A percentile compares a stretch with the other conserved stretches of the same genome.
phyloP scores from a whole-genome alignment of 2,113 vertebrate genomes.

The Rhinoderma darwinii region DNA sequence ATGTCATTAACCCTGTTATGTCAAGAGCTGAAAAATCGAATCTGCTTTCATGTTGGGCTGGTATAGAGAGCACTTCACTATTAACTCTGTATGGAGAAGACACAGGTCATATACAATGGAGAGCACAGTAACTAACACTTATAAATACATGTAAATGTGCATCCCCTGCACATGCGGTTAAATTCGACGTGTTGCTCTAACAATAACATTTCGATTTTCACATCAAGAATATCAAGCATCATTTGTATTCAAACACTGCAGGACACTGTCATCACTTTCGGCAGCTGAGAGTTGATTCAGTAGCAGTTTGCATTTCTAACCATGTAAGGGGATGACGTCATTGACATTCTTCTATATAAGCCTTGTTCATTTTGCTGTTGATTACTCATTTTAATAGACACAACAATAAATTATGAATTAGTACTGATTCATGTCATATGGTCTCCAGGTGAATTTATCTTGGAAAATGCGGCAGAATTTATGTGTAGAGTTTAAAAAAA shows the following conservation, averaged over 20 bases:
- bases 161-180: not conserved
- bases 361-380: too few relatives aligned
- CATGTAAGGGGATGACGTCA: not conserved
- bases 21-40: constrained; percentile 7
- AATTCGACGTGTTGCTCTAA: not conserved
- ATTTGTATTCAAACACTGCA: not conserved
- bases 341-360: not conserved
- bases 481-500: too few relatives aligned
- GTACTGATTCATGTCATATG: too few relatives aligned
- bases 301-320: not conserved
- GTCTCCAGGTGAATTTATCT: too few relatives aligned
- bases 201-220: not conserved
- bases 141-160: not conserved
- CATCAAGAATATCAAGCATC: not conserved
- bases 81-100: not conserved
- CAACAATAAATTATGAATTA: too few relatives aligned
- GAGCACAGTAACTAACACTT: not conserved
- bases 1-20: constrained; percentile 36
- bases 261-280: not conserved
- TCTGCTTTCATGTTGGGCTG: constrained; percentile 15
- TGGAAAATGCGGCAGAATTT: too few relatives aligned
- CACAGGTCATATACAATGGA: too few relatives aligned
- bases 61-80: not conserved
- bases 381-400: too few relatives aligned
- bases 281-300: not conserved